Base-by-base conservation (phyloP, 2,797 vertebrate species). In the Chaunax sp. region DNA sequence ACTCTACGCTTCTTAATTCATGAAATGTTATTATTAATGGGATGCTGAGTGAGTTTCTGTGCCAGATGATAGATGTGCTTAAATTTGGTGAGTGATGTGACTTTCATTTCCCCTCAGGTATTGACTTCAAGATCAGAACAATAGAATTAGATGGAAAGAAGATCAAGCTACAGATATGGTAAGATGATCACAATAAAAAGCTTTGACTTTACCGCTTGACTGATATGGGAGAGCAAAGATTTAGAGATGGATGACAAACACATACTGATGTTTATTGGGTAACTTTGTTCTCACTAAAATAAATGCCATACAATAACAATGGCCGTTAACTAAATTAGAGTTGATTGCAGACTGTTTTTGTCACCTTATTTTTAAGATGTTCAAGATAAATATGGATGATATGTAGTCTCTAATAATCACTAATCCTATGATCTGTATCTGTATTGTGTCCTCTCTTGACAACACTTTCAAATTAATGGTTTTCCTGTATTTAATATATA, bases 41-140 rank as follows among this genome's bases (percentile, higher is more conserved):
- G 18, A 20, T 49, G 7, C 1, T 15, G 13, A n/a, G 19, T 10
- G 0, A 38, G 2, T 52, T 41, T 18, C 12, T 2, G 10, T 5
- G 2, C 2, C 1, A 13, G 4, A 16, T 56, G n/a, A 47, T 23
- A 50, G 5, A 23, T 56, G 38, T 38, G 8, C 28, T 11, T 20
- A 6, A 54, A 1, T 18, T 71, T 15, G 19, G 3, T 53, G 11
- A 69, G 14, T 19, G 18, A 3, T 58, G 5, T 61, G 18, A n/a
- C 38, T 28, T 52, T 28, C 1, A 1, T 15, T 37, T 35, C 12
- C 7, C 44, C 73, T 40, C 52, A 98, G 97, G 97, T 91, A 98
- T 98, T 93, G 97, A 98, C 90, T 98, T 98, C 94, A 98, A 98
- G 95, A 98, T 98, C 90, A 97, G 98, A 95, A 98, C 97, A 41